phyloP scores from a whole-genome alignment of 2,113 vertebrate genomes.

The Crocuta crocuta region DNA sequence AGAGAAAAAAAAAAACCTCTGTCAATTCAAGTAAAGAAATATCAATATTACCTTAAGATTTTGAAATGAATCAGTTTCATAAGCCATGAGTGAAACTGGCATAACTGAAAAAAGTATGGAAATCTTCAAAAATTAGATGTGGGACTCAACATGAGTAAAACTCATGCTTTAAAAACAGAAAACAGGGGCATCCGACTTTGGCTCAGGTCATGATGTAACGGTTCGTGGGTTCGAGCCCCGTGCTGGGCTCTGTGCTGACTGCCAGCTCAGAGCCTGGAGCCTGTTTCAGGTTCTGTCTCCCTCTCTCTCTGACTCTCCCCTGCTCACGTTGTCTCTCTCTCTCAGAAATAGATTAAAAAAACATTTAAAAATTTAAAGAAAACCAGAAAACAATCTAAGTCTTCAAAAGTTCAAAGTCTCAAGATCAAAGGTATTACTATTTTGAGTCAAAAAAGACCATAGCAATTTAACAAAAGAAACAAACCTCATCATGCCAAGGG shows the following conservation, averaged over 20 bases:
- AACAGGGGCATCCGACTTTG: no score
- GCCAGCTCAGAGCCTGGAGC: no score
- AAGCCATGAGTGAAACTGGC: neutral
- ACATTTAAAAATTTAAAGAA: neutral
- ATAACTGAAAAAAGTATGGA: neutral
- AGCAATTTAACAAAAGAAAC: conserved; percentile 38
- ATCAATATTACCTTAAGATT: neutral
- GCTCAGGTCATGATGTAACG: no score
- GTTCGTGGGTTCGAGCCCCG: no score
- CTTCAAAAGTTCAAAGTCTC: neutral
- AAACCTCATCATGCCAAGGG: neutral
- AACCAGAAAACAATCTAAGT: neutral
- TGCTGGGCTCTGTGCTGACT: no score
- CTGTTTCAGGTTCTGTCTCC: no score
- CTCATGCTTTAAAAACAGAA: neutral
- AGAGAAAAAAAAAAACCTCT: neutral
- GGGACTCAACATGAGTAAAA: neutral
- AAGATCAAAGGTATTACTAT: neutral
- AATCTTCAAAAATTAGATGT: neutral
- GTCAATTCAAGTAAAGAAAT: conserved; percentile 30
- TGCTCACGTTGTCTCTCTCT: no score
- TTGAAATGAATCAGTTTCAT: neutral
- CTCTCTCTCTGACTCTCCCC: no score
- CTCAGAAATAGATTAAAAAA: no score
- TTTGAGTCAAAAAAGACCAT: conserved; percentile 21